phyloP scores from a whole-genome alignment of 2,797 vertebrate genomes.

The Leuciscus waleckii region DNA sequence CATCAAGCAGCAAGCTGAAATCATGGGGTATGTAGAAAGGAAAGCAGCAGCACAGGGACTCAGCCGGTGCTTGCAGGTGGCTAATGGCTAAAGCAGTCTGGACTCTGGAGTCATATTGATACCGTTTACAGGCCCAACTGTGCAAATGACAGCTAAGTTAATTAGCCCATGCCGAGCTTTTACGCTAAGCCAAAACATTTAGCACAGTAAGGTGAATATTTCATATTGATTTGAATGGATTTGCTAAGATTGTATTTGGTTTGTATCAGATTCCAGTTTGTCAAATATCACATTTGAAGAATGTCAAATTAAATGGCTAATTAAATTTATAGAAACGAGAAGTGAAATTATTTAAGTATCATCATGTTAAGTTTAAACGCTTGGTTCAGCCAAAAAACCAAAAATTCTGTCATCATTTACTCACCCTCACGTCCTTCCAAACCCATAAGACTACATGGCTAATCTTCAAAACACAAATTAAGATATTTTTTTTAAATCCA shows the following conservation, averaged over 20 bases:
- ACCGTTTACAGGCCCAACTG: conserved; percentile 53
- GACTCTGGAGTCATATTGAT: conserved; percentile 47
- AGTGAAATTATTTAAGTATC: conserved; percentile 36
- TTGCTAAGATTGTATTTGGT: conserved; percentile 70
- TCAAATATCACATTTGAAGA: conserved; percentile 73
- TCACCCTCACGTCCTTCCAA: not conserved
- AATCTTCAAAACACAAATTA: not conserved
- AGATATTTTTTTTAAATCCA: not conserved
- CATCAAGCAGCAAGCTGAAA: conserved; percentile 60
- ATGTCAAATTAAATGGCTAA: conserved; percentile 70
- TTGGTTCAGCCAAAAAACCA: not conserved
- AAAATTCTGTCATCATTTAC: not conserved
- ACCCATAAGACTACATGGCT: not conserved
- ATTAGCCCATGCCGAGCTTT: conserved; percentile 58
- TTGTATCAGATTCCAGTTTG: conserved; percentile 71
- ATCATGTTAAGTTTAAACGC: not conserved
- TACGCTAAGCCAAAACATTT: conserved; percentile 65
- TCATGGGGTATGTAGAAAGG: not conserved
- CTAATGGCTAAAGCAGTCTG: conserved; percentile 42
- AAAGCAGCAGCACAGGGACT: conserved; percentile 17
- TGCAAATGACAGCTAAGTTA: conserved; percentile 58
- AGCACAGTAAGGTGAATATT: conserved; percentile 62
- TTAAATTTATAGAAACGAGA: conserved; percentile 62
- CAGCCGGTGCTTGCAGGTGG: conserved; percentile 44
- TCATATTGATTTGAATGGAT: conserved; percentile 68